These are phyloP conservation scores for Diorhabda elongata DNA, from an alignment of 1,140 invertebrate species.

Conservation along the genomic window DNA sequence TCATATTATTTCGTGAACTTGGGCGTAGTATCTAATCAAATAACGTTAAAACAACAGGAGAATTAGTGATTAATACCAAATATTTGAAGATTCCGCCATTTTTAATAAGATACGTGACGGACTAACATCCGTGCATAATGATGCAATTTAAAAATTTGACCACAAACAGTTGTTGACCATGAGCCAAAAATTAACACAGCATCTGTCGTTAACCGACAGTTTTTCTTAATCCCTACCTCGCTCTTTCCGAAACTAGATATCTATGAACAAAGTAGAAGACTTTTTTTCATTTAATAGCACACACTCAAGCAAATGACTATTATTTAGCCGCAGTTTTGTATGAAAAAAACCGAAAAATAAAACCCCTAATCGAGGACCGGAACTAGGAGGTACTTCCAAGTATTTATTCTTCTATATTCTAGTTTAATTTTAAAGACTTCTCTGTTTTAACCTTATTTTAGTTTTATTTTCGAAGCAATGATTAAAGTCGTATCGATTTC, in stretches of 20 bases:
- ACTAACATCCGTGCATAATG: slow-evolving; percentile 9
- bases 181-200: slow-evolving; percentile 14
- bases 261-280: slow-evolving; percentile 6
- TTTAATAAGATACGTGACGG: no score
- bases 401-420: slow-evolving; percentile 15
- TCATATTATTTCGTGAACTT: no score
- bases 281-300: slow-evolving; percentile 12
- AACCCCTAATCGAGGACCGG: slow-evolving; percentile 27
- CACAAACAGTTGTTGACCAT: slow-evolving; percentile 14
- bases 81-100: no score
- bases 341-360: slow-evolving; percentile 24
- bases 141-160: neutral
- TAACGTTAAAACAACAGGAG: no score
- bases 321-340: slow-evolving; percentile 18
- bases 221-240: neutral
- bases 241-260: slow-evolving; percentile 13
- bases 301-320: slow-evolving; percentile 19
- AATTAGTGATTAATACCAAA: no score
- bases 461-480: no score
- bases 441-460: slow-evolving; percentile 10
- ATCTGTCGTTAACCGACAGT: slow-evolving; percentile 27
- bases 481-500: no score
- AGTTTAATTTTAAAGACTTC: slow-evolving; percentile 12
- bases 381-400: slow-evolving; percentile 24
- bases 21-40: no score